Base-by-base conservation (phyloP, 2,113 vertebrate genomes). In the Lutjanus erythropterus region DNA sequence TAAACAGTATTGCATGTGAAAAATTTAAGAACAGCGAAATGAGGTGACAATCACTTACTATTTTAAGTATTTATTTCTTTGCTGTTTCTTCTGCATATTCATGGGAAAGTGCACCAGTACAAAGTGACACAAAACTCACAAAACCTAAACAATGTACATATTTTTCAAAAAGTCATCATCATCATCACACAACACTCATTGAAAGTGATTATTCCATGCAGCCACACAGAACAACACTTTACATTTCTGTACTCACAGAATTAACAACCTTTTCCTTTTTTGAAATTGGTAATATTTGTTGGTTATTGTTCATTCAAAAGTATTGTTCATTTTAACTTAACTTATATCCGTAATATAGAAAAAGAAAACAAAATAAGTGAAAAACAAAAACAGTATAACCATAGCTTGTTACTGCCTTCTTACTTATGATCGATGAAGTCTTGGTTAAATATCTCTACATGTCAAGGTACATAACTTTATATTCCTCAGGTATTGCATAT, bases 201-300 rank as follows among this genome's bases (percentile, higher is more conserved):
- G 39, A 46, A n/a, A 70, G 33, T 21, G 15, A 4, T 61, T 1
- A 10, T 21, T 15, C 25, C 2, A 11, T 4, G 5, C 19, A 75
- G 41, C 50, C 25, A 71, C 18, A 41, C n/a, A 9, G 42, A 71
- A 29, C 37, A 21, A 71, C n/a, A 42, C 27, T 66, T 23, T 65
- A 35, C 21, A 27, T 42, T 33, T 23, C 12, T 35, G 62, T 16
- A 67, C 31, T 64, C 8, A 35, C n/a, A 4, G 53, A 52, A 68
- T 31, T 56, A 71, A 68, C 50, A 64, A 46, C 21, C 1, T 5
- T 16, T 39, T 37, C 4, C n/a, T n/a, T n/a, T n/a, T n/a, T n/a
- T n/a, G n/a, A n/a, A n/a, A 33, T 52, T 31, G 11, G 21, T 19
- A 21, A 21, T 27, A 3, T 86, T 10, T 80, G n/a, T 18, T 77